Conservation (phyloP, 2,797 vertebrate genomes). For the Hoplostethus mediterraneus region DNA sequence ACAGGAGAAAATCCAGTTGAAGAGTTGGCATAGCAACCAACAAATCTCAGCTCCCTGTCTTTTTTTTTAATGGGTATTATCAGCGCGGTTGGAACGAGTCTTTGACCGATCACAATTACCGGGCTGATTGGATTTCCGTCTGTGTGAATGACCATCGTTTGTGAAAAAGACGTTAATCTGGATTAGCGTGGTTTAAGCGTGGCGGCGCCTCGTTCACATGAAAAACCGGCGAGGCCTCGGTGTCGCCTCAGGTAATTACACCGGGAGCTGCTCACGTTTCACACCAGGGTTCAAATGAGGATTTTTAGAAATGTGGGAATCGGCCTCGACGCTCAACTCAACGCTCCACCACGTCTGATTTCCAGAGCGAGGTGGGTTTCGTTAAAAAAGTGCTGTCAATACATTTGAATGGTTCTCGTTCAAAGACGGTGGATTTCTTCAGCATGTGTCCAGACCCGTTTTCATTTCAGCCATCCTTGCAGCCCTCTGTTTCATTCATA, state of each 20-base stretch:
- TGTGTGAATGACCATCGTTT: neutral
- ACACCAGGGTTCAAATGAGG: neutral
- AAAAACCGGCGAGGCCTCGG: slow-evolving; percentile 13
- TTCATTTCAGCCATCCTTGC: neutral
- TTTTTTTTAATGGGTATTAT: no score
- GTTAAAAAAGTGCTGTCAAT: neutral
- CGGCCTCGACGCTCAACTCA: neutral
- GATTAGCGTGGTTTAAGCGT: slow-evolving; percentile 47
- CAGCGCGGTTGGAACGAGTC: no score
- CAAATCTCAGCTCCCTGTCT: no score
- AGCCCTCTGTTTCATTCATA: slow-evolving; percentile 13
- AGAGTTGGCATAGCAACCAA: no score
- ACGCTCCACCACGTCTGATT: neutral
- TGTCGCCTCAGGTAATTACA: slow-evolving; percentile 46
- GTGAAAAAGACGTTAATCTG: slow-evolving; percentile 46
- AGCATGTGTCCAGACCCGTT: slow-evolving; percentile 14
- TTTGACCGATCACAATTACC: neutral
- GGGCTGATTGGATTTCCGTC: slow-evolving; percentile 40
- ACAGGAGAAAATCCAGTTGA: no score
- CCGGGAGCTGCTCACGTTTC: neutral
- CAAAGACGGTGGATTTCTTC: slow-evolving; percentile 9
- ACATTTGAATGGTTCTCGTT: no score
- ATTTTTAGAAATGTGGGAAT: slow-evolving; percentile 24
- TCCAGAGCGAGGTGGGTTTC: neutral
- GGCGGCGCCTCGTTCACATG: neutral